Conservation (phyloP, 2,888 invertebrate genomes). For the Gryllus longicercus region DNA sequence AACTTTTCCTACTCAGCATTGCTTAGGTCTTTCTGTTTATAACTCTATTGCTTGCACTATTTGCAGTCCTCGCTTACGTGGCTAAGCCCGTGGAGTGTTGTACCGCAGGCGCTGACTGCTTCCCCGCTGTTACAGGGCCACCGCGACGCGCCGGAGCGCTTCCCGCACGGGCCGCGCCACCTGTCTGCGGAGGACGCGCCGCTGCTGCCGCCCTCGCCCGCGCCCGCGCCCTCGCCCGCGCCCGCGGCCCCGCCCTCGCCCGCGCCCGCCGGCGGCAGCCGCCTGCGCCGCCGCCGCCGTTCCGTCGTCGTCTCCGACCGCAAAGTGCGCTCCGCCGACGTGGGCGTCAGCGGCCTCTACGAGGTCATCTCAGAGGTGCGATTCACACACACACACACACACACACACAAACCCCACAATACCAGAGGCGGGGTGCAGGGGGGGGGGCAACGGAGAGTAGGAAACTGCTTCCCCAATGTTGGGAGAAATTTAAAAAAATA, state of each 20-base stretch:
- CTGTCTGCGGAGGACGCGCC: constrained; percentile 50
- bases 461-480: too few species aligned
- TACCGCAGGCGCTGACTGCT: too few species aligned
- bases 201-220: constrained; percentile 44
- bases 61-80: too few species aligned
- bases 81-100: too few species aligned
- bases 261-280: constrained; percentile 39
- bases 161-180: constrained; percentile 76
- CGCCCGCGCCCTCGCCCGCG: constrained; percentile 36
- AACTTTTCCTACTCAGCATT: too few species aligned
- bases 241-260: constrained; percentile 50
- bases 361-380: constrained; percentile 77
- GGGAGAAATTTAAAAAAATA: too few species aligned
- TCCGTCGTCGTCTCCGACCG: constrained; percentile 65
- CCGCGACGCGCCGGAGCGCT: constrained; percentile 58
- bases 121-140: constrained; percentile 47
- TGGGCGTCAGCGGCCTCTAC: constrained; percentile 85
- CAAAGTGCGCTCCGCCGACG: constrained; percentile 77
- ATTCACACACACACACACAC: not conserved
- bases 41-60: too few species aligned
- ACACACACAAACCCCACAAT: not conserved
- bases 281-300: constrained; percentile 51
- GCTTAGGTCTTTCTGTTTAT: too few species aligned
- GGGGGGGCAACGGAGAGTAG: too few species aligned
- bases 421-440: too few species aligned